A percentile compares a stretch with the other conserved stretches of the same genome.
Conservation (phyloP, 2,113 vertebrate genomes). For the Seriola rivoliana region DNA sequence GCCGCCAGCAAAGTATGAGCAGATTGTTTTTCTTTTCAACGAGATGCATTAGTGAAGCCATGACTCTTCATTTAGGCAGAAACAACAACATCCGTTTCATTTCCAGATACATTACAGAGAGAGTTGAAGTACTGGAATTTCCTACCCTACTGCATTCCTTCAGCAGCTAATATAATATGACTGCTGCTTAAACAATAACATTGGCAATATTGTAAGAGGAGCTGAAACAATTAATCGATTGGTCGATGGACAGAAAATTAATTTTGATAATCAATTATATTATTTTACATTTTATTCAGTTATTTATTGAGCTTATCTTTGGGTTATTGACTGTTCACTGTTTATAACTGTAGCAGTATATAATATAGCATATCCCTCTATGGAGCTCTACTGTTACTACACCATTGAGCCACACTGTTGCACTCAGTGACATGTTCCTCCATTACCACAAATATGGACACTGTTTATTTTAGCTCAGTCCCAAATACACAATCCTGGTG, state of each 20-base stretch:
- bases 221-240: not conserved
- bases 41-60: not conserved
- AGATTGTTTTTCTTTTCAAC: slow-evolving; percentile 15
- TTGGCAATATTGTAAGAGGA: not conserved
- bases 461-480: not conserved
- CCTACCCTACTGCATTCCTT: not conserved
- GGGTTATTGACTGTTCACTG: not conserved
- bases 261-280: not conserved
- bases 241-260: not conserved
- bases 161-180: not conserved
- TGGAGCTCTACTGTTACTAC: not conserved
- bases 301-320: too few relatives aligned
- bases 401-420: not conserved
- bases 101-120: slow-evolving; percentile 12
- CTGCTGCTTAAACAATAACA: not conserved
- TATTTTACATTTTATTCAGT: too few relatives aligned
- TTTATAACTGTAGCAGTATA: not conserved
- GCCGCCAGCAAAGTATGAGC: not conserved
- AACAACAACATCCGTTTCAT: slow-evolving; percentile 4
- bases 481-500: not conserved
- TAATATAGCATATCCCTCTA: not conserved
- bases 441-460: not conserved
- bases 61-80: not conserved
- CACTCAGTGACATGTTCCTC: not conserved
- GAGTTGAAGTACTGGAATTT: not conserved